A percentile compares a stretch with the other conserved stretches of the same genome.
Conservation (phyloP, 23 tunicate genomes). For the Phallusia fumigata region DNA sequence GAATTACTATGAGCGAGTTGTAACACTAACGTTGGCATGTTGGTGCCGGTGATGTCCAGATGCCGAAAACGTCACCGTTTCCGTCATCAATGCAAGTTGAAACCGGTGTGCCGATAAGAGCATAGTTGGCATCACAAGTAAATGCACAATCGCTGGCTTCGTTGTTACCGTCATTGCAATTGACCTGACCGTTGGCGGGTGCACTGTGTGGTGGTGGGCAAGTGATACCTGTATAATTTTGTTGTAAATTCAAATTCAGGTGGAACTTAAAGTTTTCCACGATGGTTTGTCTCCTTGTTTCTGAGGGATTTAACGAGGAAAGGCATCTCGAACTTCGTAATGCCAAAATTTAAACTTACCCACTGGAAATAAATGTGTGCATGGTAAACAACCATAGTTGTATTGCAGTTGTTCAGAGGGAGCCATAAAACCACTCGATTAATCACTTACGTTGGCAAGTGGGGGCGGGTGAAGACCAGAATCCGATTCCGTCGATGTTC, state of each 20-base stretch:
- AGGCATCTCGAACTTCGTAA: too few relatives aligned
- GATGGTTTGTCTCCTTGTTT: too few relatives aligned
- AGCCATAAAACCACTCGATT: too few relatives aligned
- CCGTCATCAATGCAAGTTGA: conserved; percentile 23
- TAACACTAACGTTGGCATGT: conserved; percentile 29
- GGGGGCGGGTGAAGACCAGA: conserved; percentile 62
- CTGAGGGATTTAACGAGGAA: too few relatives aligned
- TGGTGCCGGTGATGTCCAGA: conserved; percentile 57
- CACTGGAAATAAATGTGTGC: too few relatives aligned
- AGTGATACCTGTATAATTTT: neutral
- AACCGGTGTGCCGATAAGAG: conserved; percentile 15
- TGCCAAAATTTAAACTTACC: too few relatives aligned
- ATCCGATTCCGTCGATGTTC: conserved; percentile 53
- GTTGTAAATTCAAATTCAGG: too few relatives aligned
- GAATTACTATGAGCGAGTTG: too few relatives aligned
- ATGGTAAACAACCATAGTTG: too few relatives aligned
- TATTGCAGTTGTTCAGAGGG: too few relatives aligned
- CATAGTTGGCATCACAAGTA: conserved; percentile 15
- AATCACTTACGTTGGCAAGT: conserved; percentile 27
- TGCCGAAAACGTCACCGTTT: conserved; percentile 37
- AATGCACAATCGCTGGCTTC: conserved; percentile 34
- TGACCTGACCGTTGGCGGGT: conserved; percentile 34
- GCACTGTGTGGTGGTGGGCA: conserved; percentile 3
- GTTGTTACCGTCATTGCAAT: conserved; percentile 28
- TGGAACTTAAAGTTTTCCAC: too few relatives aligned